Evolutionary conservation across 2,113 vertebrate genomes (phyloP).

Genomic region (Tachycineta bicolor): DNA sequence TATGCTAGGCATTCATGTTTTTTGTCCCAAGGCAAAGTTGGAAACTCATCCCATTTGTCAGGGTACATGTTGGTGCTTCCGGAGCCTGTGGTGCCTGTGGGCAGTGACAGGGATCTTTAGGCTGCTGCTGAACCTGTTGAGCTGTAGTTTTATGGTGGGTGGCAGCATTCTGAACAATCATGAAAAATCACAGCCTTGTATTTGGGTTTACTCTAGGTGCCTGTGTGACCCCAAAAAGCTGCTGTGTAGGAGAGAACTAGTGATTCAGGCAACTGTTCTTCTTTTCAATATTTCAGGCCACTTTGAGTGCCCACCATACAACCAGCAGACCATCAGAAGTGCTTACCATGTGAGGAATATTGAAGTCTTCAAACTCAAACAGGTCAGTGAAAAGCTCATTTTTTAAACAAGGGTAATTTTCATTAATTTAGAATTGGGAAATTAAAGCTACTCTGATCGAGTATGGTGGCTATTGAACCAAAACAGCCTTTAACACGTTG

Average conservation of each 20-base stretch:
- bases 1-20: background rate
- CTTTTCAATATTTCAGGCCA: conserved; percentile 82
- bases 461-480: background rate
- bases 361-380: conserved; percentile 95
- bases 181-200: background rate
- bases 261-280: background rate
- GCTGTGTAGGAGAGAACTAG: background rate
- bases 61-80: background rate
- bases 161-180: background rate
- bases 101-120: background rate
- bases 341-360: conserved; percentile 95
- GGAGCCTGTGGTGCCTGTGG: background rate
- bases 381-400: conserved; percentile 75
- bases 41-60: background rate
- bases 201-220: background rate
- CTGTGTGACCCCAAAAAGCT: background rate
- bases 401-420: background rate
- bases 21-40: background rate
- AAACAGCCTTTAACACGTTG: background rate
- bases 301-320: conserved; percentile 94
- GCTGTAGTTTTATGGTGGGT: background rate
- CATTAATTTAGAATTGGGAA: background rate
- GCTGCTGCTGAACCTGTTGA: background rate
- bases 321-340: conserved; percentile 88
- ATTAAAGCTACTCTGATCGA: background rate